Evolutionary conservation across 2,797 vertebrate genomes (phyloP).

Genomic region (Lepilemur ruficaudatus): DNA sequence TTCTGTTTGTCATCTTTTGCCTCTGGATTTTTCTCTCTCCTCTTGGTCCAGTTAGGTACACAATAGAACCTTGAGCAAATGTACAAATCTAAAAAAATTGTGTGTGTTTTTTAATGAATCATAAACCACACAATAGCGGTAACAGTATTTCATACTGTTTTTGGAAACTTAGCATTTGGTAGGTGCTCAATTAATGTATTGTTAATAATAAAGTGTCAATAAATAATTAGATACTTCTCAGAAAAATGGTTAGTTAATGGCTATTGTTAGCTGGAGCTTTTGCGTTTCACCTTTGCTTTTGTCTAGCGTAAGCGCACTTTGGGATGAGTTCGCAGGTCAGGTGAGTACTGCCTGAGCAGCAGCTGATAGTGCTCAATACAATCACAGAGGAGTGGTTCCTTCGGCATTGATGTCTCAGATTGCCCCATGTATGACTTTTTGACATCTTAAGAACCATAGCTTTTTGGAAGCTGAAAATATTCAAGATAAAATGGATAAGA

Average conservation of each 20-base stretch:
- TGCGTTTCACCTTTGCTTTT: neutral
- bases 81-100: neutral
- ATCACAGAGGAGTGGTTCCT: neutral
- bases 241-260: conserved; percentile 12
- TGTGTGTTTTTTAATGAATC: neutral
- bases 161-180: neutral
- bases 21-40: neutral
- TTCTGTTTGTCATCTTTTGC: neutral
- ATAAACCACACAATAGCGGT: neutral
- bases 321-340: neutral
- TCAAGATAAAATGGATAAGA: neutral
- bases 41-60: neutral
- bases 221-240: neutral
- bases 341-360: neutral
- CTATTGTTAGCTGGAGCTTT: neutral
- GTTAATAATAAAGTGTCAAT: neutral
- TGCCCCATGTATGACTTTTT: conserved; percentile 17
- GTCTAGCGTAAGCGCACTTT: neutral
- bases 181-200: neutral
- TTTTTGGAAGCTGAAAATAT: conserved; percentile 45
- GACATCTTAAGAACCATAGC: conserved; percentile 36
- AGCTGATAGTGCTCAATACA: neutral
- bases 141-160: neutral
- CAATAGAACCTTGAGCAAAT: neutral
- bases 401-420: neutral